Conservation (phyloP, 2,113 vertebrate species). For the Upupa epops region DNA sequence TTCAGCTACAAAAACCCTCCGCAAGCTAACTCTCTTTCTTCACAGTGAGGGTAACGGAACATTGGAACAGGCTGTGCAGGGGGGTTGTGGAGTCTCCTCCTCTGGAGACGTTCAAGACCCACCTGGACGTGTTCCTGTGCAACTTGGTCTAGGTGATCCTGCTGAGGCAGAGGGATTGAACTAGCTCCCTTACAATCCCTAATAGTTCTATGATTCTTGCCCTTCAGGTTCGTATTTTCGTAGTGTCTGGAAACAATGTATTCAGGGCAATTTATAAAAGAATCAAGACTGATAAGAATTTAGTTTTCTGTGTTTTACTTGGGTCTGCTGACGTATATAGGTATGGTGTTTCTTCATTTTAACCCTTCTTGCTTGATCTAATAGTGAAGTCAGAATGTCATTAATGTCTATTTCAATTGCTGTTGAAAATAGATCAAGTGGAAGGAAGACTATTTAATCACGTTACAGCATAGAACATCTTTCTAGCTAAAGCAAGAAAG, state of each 20-base stretch:
- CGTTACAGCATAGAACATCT: not conserved
- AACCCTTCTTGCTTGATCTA: constrained; percentile 26
- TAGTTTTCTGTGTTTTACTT: constrained; percentile 4
- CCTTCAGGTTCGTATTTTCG: not conserved
- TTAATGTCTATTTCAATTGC: not conserved
- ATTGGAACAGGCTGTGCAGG: no score
- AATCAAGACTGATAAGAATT: not conserved
- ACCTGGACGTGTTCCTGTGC: no score
- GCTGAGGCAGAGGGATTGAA: no score
- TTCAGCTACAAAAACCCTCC: not conserved
- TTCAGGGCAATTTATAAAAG: not conserved
- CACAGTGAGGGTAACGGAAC: no score
- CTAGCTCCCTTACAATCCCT: no score
- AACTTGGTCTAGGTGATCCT: no score
- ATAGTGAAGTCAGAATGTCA: not conserved
- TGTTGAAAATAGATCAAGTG: not conserved
- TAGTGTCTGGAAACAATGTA: not conserved
- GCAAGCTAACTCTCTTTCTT: not conserved
- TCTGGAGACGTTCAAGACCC: no score
- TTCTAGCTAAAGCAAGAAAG: not conserved
- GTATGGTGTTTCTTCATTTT: not conserved
- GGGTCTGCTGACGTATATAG: not conserved
- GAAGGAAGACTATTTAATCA: constrained; percentile 3
- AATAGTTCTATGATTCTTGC: no score
- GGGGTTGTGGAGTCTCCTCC: no score